Base-by-base conservation (phyloP, 2,797 vertebrate species). In the Gymnothorax reevesii region DNA sequence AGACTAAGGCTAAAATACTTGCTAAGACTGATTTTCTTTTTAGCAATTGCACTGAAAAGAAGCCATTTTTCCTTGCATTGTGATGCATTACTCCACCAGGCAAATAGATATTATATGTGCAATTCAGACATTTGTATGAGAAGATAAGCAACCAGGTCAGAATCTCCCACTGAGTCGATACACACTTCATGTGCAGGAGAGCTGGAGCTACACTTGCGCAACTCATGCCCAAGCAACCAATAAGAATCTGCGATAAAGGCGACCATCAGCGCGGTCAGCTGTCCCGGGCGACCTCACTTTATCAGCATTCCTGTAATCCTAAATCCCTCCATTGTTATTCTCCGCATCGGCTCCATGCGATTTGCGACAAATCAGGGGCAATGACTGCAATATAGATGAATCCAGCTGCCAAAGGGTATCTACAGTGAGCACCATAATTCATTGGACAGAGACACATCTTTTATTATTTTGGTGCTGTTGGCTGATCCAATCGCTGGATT, bases 251-350 rank as follows among this genome's bases (percentile, higher is more conserved):
- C 94, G 95, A 96, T 95, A 96, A 96, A 96, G 94, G 93, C 82
- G 86, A 91, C 92, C 86, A 90, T 80, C 87, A 66, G 82, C 69
- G 86, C 66, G 77, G 90, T 88, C 90, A 95, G 95, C 95, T 95
- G 94, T 95, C 95, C 96, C 95, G 94, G 96, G 94, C 52, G 95
- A 95, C 91, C 92, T 91, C 93, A 94, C 94, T 95, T 96, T 96
- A 96, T 96, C 96, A 97, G 95, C 95, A 96, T 96, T 93, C 93
- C 94, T 96, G 94, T 96, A 95, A 96, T 96, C 94, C 88, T 94
- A 93, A 93, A 95, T 94, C 93, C 93, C 93, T 93, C 94, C 89
- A 25, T 62, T 33, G 89, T 92, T 92, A 93, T 92, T 93, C 93
- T 94, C 94, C 92, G 94, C 93, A 93, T 93, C 95, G 94, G 95